A percentile compares a stretch with the other conserved stretches of the same genome.
Conservation (phyloP, 2,888 invertebrate species). For the Crepidodera aurea region DNA sequence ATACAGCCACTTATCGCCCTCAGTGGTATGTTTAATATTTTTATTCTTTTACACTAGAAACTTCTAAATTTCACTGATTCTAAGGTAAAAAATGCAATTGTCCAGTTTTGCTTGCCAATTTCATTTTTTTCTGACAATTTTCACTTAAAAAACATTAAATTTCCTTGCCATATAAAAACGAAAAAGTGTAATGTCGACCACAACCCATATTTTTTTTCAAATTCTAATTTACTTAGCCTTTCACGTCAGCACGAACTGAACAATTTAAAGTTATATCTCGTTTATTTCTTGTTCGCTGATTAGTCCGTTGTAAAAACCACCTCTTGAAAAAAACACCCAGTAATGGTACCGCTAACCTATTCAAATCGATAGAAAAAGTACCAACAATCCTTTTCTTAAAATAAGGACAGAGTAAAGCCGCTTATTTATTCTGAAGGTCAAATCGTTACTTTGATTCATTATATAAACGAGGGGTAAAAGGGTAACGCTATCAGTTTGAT, state of each 20-base stretch:
- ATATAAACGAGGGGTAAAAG: slow-evolving; percentile 33
- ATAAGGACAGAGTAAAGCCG: neutral
- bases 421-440: slow-evolving; percentile 17
- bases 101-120: no score
- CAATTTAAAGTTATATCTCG: neutral
- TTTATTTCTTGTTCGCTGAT: neutral
- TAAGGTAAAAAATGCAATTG: no score
- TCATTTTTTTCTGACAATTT: no score
- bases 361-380: neutral
- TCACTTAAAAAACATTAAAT: no score
- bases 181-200: no score
- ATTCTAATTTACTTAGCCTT: neutral
- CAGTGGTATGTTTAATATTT: no score
- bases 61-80: no score
- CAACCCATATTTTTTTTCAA: no score
- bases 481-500: slow-evolving; percentile 33
- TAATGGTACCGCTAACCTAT: neutral
- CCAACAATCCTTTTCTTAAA: neutral
- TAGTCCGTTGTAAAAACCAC: neutral
- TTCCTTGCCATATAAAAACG: no score
- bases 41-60: no score
- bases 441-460: slow-evolving; percentile 10
- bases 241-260: slow-evolving; percentile 9
- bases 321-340: neutral
- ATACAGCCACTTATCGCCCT: no score